Evolutionary conservation across 1,140 invertebrate genomes (phyloP), one percentile per base, ranked within the genome.

Genomic region (Caerostris extrusa): DNA sequence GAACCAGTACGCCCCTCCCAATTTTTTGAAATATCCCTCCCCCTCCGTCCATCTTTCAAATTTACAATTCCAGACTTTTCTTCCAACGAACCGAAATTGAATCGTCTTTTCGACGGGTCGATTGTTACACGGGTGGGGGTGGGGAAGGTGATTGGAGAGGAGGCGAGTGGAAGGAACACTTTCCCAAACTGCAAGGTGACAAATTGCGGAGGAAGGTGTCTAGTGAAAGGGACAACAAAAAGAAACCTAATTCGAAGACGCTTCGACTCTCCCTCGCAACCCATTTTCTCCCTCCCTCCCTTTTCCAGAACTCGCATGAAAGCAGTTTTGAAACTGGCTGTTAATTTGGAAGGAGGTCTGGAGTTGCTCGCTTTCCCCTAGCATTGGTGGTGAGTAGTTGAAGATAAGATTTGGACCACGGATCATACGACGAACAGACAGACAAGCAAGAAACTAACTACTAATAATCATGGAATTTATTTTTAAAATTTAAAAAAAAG

Each of bases 131-230:
- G 71, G 71, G 12, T 8, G 1, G 61, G 12, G 61, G n/a, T 8
- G n/a, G 71, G 71, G 67, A 19, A 34, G 34, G 7, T 77, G 82
- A 83, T 34, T 34, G 82, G 55, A 55, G 81, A 8, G 55, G 14
- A 12, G 56, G 0, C 5, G 61, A 64, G 17, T 77, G 34, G 50
- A 77, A 50, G 7, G 71, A 77, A 77, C 50, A 34, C 34, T 77
- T 77, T 77, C 61, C 71, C 71, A 53, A 77, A 17, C 55, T 83
- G 56, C 55, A 10, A 83, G 82, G 82, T 83, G 82, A 83, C 82
- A 83, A 83, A 83, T 83, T 58, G 82, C 82, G 55, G 82, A 34
- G 55, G 81, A 83, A 58, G 82, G 82, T 77, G 71, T 77, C 34
- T 77, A 77, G 19, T 77, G 71, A 77, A 77, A 34, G 71, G 71